Evolutionary conservation across 2,888 invertebrate genomes (phyloP).

Genomic region (Himalopsyche kuldschensis): DNA sequence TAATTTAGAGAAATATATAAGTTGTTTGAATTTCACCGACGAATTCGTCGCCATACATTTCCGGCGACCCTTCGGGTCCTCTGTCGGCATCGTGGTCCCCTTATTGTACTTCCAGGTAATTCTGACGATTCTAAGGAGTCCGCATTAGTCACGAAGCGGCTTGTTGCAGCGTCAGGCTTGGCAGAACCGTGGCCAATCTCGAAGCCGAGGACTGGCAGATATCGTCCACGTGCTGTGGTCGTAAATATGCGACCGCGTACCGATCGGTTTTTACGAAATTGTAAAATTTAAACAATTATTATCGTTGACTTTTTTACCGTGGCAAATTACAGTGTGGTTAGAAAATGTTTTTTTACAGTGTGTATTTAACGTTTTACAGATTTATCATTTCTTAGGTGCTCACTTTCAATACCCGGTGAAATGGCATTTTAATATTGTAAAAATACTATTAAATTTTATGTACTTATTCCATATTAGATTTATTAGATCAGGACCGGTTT

Average conservation of each 20-base stretch:
- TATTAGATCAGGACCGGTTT: too few species aligned
- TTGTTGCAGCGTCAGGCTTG: not conserved
- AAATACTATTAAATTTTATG: too few species aligned
- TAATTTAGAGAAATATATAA: too few species aligned
- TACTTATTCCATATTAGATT: too few species aligned
- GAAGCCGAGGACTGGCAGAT: not conserved
- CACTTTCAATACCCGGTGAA: too few species aligned
- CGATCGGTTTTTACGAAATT: not conserved
- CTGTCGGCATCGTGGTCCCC: not conserved
- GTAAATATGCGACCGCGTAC: not conserved
- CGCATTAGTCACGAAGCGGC: not conserved
- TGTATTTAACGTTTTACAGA: too few species aligned
- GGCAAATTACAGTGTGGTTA: not conserved
- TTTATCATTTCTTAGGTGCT: too few species aligned
- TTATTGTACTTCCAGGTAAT: not conserved
- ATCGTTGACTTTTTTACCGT: not conserved
- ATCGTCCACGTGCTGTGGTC: not conserved
- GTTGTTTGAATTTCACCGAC: too few species aligned
- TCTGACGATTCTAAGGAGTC: not conserved
- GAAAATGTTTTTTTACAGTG: too few species aligned
- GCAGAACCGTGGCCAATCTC: not conserved
- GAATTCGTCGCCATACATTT: too few species aligned
- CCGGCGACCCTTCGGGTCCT: not conserved
- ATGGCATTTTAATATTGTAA: too few species aligned
- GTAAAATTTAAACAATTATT: not conserved